Evolutionary conservation across 64 coral and sea anemone species (phyloP), one percentile per base, ranked within the genome.

Genomic region (Pachyseris speciosa): DNA sequence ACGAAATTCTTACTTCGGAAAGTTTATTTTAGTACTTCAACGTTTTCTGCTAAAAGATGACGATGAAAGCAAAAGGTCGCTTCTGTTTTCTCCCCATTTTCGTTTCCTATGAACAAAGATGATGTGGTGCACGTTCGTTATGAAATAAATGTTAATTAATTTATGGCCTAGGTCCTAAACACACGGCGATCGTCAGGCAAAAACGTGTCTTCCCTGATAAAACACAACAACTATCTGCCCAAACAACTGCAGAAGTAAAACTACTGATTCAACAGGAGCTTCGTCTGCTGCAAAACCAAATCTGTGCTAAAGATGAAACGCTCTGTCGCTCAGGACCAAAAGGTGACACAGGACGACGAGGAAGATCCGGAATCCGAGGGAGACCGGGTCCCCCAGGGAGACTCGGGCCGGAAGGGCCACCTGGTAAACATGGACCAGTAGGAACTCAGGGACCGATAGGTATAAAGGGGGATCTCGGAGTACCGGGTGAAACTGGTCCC

Each of bases 271-370:
- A 78, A 19, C 28, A 38, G 42, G 65, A 78, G 24, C 64, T 86
- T 43, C 69, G 75, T 12, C 0, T 76, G 3, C 81, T 86, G 11
- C 59, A 86, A 60, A 86, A 74, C 16, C 83, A 86, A 72, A 81
- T 86, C 36, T 92, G 90, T 67, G 70, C 59, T 39, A 76, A 67
- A 26, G 44, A 92, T 57, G 39, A 92, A 26, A 92, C 48, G 27
- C 75, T 78, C 59, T 92, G 90, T n/a, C 48, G 73, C n/a, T 40
- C 57, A 29, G 83, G 90, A 86, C 83, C 90, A 69, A 77, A 92
- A 15, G 90, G 90, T 0, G 70, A 28, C 58, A 76, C 19, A 65
- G 90, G 83, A 7, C 48, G 83, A 34, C 70, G 90, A 11, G 90
- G 90, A 26, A 92, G 51, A 48, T 40, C 52, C 1, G 89, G 87